Evolutionary conservation across 2,113 vertebrate species (phyloP), one percentile per base, ranked within the genome.

Genomic region (Xiphias gladius): DNA sequence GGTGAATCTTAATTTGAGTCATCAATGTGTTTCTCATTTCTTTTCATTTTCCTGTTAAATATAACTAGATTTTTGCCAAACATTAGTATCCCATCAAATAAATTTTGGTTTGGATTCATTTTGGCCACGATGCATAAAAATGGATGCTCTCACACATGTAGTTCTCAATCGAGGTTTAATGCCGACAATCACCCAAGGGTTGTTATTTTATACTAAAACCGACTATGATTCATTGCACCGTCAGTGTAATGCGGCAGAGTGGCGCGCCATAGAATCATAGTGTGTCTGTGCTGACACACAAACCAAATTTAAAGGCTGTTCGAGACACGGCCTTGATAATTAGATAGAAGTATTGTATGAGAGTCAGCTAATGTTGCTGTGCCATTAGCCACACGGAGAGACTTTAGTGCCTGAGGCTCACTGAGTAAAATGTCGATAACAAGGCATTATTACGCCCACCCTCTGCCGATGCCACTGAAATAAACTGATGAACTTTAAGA

Each of bases 291-390:
- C 58, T 37, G 52, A 75, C 70, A 73, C 58, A 57, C 41, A 71
- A 65, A 78, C 28, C 58, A 24, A 52, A 82, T 69, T 73, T 57
- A 66, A 71, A 73, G 39, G 64, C 73, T 55, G 22, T 58, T 71
- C 52, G 52, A 81, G 76, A 74, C 72, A 72, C 54, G 66, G 30
- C 28, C 37, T 19, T 35, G 39, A 14, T 71, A 39, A 54, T 76
- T 65, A 76, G 9, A 67, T 13, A 19, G n/a, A 66, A 79, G 20
- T 22, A 32, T 50, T 39, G 64, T 24, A 24, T 30, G 30, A 37
- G 37, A 64, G 55, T 7, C 24, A 46, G 19, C 48, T 76, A 41
- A 65, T 76, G 75, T 20, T 28, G 39, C 24, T 52, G 9, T 54
- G 50, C 43, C 48, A 84, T 75, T 82, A 67, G 24, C 58, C 41